Evolutionary conservation across 2,888 invertebrate species (phyloP).

Genomic region (Proisotoma minuta): DNA sequence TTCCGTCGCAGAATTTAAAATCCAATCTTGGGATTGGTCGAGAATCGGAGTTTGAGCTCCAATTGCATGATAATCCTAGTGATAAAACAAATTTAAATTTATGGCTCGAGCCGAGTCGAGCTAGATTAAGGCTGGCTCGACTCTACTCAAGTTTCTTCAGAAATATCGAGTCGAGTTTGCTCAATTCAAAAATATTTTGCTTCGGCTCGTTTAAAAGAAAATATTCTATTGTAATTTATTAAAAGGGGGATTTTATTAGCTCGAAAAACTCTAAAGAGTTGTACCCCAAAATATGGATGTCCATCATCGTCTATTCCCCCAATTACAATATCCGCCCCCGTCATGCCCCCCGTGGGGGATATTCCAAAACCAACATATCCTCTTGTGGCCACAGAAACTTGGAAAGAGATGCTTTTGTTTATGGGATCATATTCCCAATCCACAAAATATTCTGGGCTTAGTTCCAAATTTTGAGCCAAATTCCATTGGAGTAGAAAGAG

Average conservation of each 20-base stretch:
- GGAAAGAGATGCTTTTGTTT: neutral
- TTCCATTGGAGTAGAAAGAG: too few species aligned
- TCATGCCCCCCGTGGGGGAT: neutral
- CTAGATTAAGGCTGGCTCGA: too few species aligned
- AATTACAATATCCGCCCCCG: slow-evolving; percentile 5
- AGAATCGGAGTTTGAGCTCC: neutral
- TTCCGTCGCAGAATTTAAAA: neutral
- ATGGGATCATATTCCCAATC: neutral
- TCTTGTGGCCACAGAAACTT: neutral
- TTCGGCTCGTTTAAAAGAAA: too few species aligned
- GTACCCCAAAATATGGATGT: slow-evolving; percentile 1
- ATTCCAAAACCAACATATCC: slow-evolving; percentile 8
- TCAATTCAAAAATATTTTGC: too few species aligned
- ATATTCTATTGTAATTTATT: too few species aligned
- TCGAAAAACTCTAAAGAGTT: neutral
- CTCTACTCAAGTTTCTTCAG: too few species aligned
- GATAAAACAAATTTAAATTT: neutral
- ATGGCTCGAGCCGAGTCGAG: neutral
- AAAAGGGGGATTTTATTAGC: too few species aligned
- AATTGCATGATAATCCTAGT: neutral
- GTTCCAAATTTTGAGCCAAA: neutral
- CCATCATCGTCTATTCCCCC: slow-evolving; percentile 1
- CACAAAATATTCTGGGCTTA: neutral
- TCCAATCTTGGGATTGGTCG: slow-evolving; percentile 3
- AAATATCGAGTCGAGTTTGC: too few species aligned